Base-by-base conservation (phyloP, 2,113 vertebrate genomes). In the Phainopepla nitens region DNA sequence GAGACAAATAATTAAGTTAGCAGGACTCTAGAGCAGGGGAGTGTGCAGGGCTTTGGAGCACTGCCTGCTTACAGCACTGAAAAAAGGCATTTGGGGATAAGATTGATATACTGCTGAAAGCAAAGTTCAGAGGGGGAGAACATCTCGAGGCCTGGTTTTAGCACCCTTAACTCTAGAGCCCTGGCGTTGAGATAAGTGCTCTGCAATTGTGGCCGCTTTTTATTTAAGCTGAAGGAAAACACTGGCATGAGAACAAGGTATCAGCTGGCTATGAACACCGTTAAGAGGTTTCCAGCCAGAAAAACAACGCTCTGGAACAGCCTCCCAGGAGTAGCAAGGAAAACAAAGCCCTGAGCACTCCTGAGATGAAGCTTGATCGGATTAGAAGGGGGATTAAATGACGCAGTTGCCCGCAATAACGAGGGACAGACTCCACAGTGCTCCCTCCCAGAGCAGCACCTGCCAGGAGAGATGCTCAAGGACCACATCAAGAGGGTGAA, bases 1-100 rank as follows among this genome's bases (percentile, higher is more conserved):
- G 96, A 98, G 76, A 98, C 50, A 95, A 53, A 96, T 60, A 93
- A 88, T 73, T 19, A n/a, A 25, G 28, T 98, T 80, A 98, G 88
- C 29, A 66, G 71, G 35, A 23, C 0, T 5, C 49, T 33, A 14
- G 57, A 94, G 62, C 42, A 66, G 50, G 11, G 44, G 27, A 5
- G 1, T 22, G 24, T 4, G 15, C 49, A 57, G 44, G n/a, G 57
- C 71, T 75, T 72, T 71, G 53, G 60, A 87, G 51, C 14, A 4
- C 54, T 77, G 70, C 70, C 78, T 57, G 47, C 58, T 66, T 13
- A 35, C 10, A 62, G 58, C 56, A n/a, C 17, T 31, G 29, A 83
- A 90, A 75, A 39, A 33, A 57, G 61, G 62, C 45, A 71, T 69
- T 36, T 9, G 16, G 51, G 35, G 29, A 31, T 71, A 41, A 81